phyloP scores from a whole-genome alignment of 2,113 vertebrate species.

The Corapipo altera region DNA sequence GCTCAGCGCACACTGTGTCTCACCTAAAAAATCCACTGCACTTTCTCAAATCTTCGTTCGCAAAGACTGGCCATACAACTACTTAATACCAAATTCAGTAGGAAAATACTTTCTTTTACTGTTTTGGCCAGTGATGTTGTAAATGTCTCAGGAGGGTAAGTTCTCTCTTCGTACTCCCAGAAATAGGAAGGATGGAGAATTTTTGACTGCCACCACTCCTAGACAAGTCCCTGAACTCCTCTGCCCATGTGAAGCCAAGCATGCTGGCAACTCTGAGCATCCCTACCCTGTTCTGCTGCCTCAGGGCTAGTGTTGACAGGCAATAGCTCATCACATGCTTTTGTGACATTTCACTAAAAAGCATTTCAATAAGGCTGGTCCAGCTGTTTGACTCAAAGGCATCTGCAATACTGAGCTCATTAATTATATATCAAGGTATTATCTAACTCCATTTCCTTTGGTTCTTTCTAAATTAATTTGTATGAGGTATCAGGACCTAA shows the following conservation, averaged over 20 bases:
- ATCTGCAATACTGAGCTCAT: not conserved
- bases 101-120: not conserved
- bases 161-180: not conserved
- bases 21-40: too few relatives aligned
- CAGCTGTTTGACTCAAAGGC: not conserved
- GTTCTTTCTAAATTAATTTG: not conserved
- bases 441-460: not conserved
- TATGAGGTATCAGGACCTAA: not conserved
- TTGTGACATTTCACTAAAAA: not conserved
- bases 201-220: not conserved
- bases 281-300: not conserved
- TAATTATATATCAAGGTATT: not conserved
- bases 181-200: not conserved
- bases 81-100: not conserved
- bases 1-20: too few relatives aligned
- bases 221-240: not conserved
- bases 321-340: not conserved
- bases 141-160: not conserved
- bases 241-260: not conserved
- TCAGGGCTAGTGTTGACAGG: not conserved
- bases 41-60: too few relatives aligned
- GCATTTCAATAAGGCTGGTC: not conserved
- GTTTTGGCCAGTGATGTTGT: fast-evolving
- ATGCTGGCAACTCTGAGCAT: not conserved
- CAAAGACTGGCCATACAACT: too few relatives aligned